These are phyloP conservation scores for Eurosta solidaginis DNA, from an alignment of 1,140 invertebrate species.

Conservation along the genomic window DNA sequence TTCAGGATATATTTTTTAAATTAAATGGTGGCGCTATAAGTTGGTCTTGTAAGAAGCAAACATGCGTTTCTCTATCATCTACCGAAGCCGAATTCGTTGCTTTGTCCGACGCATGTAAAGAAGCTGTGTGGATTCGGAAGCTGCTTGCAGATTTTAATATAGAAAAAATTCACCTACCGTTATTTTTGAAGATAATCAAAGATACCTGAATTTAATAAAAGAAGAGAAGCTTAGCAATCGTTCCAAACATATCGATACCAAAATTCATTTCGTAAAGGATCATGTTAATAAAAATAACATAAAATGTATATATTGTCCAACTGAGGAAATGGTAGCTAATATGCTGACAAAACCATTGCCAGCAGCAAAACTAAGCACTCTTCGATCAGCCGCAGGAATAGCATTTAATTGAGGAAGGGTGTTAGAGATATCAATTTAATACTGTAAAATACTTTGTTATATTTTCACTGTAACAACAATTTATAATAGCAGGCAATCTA, in stretches of 20 bases:
- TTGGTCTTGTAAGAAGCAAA: slow-evolving; percentile 38
- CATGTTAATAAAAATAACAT: slow-evolving; percentile 33
- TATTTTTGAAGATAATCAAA: no score
- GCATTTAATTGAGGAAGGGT: no score
- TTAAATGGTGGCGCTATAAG: slow-evolving; percentile 32
- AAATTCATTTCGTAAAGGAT: slow-evolving; percentile 44
- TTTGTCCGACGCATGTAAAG: slow-evolving; percentile 36
- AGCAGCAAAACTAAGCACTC: background rate
- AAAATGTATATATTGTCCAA: slow-evolving; percentile 37
- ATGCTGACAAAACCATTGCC: slow-evolving; percentile 41
- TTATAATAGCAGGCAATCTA: no score
- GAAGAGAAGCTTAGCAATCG: slow-evolving; percentile 46
- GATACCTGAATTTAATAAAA: slow-evolving; percentile 34
- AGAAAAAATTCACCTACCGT: background rate
- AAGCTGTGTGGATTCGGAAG: slow-evolving; percentile 39
- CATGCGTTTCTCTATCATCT: no score
- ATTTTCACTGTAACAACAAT: no score
- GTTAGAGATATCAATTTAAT: no score
- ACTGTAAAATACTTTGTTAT: no score
- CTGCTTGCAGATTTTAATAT: slow-evolving; percentile 30
- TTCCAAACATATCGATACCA: no score
- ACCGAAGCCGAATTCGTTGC: slow-evolving; percentile 41
- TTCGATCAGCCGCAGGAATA: no score
- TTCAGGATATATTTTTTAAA: no score
- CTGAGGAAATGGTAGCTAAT: slow-evolving; percentile 39